These are phyloP conservation scores for Kryptolebias ocellatus DNA, from an alignment of 2,797 vertebrate species.

Conservation along the genomic window DNA sequence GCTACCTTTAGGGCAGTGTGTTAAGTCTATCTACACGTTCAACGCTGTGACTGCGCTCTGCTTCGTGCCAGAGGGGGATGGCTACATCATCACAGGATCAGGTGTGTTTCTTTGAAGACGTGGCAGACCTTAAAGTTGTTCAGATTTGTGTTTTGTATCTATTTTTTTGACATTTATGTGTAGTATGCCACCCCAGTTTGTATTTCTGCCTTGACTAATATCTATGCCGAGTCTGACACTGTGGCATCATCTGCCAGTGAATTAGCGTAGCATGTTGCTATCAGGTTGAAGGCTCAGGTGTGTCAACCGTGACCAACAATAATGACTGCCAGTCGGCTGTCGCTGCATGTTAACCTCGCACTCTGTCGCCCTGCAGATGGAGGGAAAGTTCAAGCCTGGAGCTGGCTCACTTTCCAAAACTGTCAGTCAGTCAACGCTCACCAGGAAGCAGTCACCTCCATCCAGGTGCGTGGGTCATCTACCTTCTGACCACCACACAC, in stretches of 20 bases:
- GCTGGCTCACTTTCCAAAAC: slow-evolving; percentile 82
- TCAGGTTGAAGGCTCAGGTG: slow-evolving; percentile 70
- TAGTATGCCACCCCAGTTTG: background rate
- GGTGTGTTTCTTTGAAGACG: slow-evolving; percentile 56
- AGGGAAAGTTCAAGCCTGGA: slow-evolving; percentile 87
- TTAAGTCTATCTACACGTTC: slow-evolving; percentile 87
- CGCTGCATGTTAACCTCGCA: slow-evolving; percentile 66
- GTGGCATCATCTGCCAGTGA: slow-evolving; percentile 39
- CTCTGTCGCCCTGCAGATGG: slow-evolving; percentile 77
- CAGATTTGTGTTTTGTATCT: background rate
- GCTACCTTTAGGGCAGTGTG: slow-evolving; percentile 80
- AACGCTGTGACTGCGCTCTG: slow-evolving; percentile 82
- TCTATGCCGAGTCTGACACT: slow-evolving; percentile 16
- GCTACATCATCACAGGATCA: slow-evolving; percentile 83
- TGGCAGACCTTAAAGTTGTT: slow-evolving; percentile 12
- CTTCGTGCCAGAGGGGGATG: slow-evolving; percentile 80
- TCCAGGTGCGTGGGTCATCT: slow-evolving; percentile 81
- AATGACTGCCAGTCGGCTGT: slow-evolving; percentile 70
- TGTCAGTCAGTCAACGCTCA: slow-evolving; percentile 84
- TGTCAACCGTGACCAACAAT: slow-evolving; percentile 54
- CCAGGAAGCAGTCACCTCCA: slow-evolving; percentile 81
- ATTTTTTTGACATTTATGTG: slow-evolving; percentile 11
- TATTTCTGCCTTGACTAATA: slow-evolving; percentile 3
- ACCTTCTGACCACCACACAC: slow-evolving; percentile 8
- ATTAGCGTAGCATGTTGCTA: slow-evolving; percentile 35